These are phyloP conservation scores for Himalopsyche japonica DNA, from an alignment of 2,888 invertebrate genomes.

Conservation along the genomic window DNA sequence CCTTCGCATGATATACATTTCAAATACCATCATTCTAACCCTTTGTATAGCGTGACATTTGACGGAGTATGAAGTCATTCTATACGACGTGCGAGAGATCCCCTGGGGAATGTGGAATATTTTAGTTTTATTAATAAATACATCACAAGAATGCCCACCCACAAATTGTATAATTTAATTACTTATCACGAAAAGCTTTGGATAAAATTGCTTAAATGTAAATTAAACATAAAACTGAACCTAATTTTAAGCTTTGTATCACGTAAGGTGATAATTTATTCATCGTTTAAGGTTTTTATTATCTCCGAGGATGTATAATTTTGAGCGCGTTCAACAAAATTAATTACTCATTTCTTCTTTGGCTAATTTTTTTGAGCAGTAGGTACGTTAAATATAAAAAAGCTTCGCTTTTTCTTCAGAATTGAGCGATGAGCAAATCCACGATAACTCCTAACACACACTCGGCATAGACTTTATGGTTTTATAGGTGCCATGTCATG, in stretches of 20 bases:
- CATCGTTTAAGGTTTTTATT: not conserved
- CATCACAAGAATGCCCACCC: not conserved
- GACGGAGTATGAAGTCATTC: constrained; percentile 15
- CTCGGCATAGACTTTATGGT: too few relatives aligned
- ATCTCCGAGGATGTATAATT: not conserved
- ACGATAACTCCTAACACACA: too few relatives aligned
- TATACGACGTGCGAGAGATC: not conserved
- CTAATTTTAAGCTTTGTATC: not conserved
- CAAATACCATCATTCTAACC: constrained; percentile 7
- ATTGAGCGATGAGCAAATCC: too few relatives aligned
- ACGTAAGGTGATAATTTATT: not conserved
- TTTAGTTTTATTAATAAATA: constrained; percentile 11
- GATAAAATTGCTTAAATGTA: not conserved
- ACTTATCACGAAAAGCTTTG: not conserved
- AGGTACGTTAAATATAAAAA: too few relatives aligned
- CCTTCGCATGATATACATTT: not conserved
- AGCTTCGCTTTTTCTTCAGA: too few relatives aligned
- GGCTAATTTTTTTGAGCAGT: too few relatives aligned
- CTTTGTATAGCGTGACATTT: constrained; percentile 10
- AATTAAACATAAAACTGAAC: not conserved
- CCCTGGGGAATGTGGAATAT: not conserved
- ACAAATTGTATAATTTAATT: not conserved
- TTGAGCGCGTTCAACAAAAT: not conserved
- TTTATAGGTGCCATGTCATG: too few relatives aligned
- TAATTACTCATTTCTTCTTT: too few relatives aligned